Percentiles rank a stretch among this genome's conserved stretches.
These are phyloP conservation scores for Phlogophora meticulosa DNA, from an alignment of 2,888 invertebrate species.

Conservation along the genomic window DNA sequence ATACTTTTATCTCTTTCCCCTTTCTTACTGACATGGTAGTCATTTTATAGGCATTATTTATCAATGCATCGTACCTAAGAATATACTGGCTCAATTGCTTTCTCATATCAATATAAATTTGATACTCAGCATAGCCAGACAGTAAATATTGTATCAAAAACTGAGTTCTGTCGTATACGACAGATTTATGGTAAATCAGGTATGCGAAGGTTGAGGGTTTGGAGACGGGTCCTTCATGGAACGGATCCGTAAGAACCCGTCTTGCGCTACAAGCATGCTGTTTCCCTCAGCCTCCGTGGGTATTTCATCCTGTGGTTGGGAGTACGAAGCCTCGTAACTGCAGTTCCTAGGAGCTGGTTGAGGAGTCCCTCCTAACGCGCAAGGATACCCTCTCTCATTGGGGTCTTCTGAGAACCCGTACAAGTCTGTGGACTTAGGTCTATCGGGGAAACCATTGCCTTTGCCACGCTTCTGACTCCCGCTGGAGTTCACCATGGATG, in stretches of 20 bases:
- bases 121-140: slow-evolving; percentile 55
- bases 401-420: slow-evolving; percentile 90
- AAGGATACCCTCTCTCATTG: slow-evolving; percentile 85
- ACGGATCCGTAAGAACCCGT: slow-evolving; percentile 96
- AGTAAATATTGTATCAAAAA: slow-evolving; percentile 78
- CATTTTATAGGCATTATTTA: slow-evolving; percentile 24
- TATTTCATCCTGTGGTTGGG: slow-evolving; percentile 90
- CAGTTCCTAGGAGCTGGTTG: slow-evolving; percentile 89
- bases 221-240: slow-evolving; percentile 91
- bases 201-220: slow-evolving; percentile 80
- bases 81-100: slow-evolving; percentile 51
- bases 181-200: slow-evolving; percentile 88
- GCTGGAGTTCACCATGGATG: slow-evolving; percentile 86
- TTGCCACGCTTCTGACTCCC: slow-evolving; percentile 90
- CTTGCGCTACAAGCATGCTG: slow-evolving; percentile 97
- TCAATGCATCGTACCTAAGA: slow-evolving; percentile 44
- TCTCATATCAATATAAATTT: slow-evolving; percentile 53
- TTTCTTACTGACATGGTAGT: slow-evolving; percentile 28
- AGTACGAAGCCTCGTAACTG: slow-evolving; percentile 89
- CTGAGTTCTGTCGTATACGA: slow-evolving; percentile 83
- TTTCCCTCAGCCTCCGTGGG: slow-evolving; percentile 89
- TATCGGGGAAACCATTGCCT: slow-evolving; percentile 91
- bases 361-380: slow-evolving; percentile 83
- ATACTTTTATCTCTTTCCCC: slow-evolving; percentile 22
- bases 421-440: slow-evolving; percentile 92